Conservation (phyloP, 1,140 invertebrate species). For the Rhynchophorus ferrugineus region DNA sequence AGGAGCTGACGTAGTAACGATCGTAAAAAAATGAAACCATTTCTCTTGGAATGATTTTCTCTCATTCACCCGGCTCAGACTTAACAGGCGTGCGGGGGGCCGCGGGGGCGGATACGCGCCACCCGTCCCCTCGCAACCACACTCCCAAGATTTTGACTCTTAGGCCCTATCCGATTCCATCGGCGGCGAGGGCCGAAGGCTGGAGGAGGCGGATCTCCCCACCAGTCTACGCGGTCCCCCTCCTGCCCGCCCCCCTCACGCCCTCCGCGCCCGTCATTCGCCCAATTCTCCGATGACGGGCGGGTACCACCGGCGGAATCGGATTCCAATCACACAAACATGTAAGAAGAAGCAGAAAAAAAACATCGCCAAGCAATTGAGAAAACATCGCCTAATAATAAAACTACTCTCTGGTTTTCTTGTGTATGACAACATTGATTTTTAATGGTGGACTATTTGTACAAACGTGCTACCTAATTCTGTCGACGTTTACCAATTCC, state of each 20-base stretch:
- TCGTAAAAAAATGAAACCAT: slow-evolving; percentile 5
- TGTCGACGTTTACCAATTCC: too few species aligned
- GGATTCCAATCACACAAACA: too few species aligned
- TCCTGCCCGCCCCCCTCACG: background rate
- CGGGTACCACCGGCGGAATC: background rate
- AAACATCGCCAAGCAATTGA: too few species aligned
- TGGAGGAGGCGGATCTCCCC: background rate
- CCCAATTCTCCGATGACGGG: background rate
- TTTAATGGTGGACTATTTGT: slow-evolving; percentile 12
- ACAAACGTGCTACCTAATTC: background rate
- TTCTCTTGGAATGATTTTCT: slow-evolving; percentile 11
- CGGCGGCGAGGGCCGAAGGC: background rate
- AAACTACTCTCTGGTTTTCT: background rate
- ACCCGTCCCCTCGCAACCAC: background rate
- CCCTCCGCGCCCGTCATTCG: too few species aligned
- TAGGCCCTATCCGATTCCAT: slow-evolving; percentile 7
- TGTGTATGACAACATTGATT: background rate
- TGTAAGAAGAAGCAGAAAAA: too few species aligned
- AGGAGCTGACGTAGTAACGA: slow-evolving; percentile 2
- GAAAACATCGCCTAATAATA: slow-evolving; percentile 11
- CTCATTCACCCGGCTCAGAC: background rate
- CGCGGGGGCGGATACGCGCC: background rate
- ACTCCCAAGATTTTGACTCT: background rate
- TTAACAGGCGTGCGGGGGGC: background rate
- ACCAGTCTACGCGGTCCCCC: too few species aligned